These are phyloP conservation scores for Eueides isabella DNA, from an alignment of 1,140 invertebrate genomes.

Conservation along the genomic window DNA sequence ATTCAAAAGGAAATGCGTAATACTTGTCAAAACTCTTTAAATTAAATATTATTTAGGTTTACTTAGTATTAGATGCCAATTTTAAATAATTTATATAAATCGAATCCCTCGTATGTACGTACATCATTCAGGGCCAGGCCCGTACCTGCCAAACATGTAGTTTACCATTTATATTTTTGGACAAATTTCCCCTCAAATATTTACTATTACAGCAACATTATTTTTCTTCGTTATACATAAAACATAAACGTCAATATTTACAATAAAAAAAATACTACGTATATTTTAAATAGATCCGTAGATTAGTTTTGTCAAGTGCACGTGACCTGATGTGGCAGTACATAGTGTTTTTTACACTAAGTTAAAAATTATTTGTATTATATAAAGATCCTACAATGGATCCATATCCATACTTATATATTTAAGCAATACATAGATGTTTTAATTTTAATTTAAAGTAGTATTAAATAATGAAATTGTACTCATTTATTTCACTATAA, in stretches of 20 bases:
- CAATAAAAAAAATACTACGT: neutral
- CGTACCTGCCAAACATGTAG: conserved; percentile 7
- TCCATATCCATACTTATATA: neutral
- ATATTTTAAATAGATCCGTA: neutral
- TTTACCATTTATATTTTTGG: conserved; percentile 11
- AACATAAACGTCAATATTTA: conserved; percentile 7
- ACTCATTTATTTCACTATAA: neutral
- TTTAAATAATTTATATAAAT: conserved; percentile 11
- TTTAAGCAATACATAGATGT: neutral
- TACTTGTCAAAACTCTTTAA: conserved; percentile 63
- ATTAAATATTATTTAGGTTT: conserved; percentile 12
- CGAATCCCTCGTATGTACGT: neutral
- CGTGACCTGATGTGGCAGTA: neutral
- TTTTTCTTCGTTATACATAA: conserved; percentile 7
- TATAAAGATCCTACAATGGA: too few species aligned
- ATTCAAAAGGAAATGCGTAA: conserved; percentile 10
- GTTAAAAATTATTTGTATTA: neutral
- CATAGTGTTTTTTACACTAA: neutral
- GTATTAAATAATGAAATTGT: neutral
- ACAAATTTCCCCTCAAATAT: conserved; percentile 8
- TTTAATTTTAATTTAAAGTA: neutral
- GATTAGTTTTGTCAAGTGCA: neutral
- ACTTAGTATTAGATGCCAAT: conserved; percentile 8
- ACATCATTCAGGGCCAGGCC: neutral
- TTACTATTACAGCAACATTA: conserved; percentile 3